Conservation (phyloP, 2,888 invertebrate genomes). For the Eupithecia centaureata region DNA sequence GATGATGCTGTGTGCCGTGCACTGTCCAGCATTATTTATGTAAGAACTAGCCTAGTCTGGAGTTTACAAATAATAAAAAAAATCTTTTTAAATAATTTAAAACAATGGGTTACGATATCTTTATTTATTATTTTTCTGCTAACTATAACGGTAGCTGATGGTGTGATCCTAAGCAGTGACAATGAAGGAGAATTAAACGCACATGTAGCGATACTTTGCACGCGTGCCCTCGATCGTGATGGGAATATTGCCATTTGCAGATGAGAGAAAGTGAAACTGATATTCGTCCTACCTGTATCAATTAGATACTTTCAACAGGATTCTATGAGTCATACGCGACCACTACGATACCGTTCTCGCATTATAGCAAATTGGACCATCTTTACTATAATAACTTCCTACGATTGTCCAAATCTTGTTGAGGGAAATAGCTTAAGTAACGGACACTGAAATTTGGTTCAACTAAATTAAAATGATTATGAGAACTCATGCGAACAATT, state of each 20-base stretch:
- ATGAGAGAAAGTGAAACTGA: slow-evolving; percentile 82
- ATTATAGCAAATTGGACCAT: slow-evolving; percentile 56
- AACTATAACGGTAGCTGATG: slow-evolving; percentile 9
- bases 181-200: slow-evolving; percentile 51
- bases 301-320: slow-evolving; percentile 80
- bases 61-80: too few relatives aligned
- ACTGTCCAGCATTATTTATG: too few relatives aligned
- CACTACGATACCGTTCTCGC: slow-evolving; percentile 48
- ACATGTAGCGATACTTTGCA: slow-evolving; percentile 65
- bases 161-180: slow-evolving; percentile 27
- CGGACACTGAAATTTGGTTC: slow-evolving; percentile 56
- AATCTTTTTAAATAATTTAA: too few relatives aligned
- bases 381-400: slow-evolving; percentile 61
- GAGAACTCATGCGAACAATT: slow-evolving; percentile 56
- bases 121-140: background rate
- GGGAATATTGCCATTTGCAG: slow-evolving; percentile 73
- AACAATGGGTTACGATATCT: background rate
- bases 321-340: slow-evolving; percentile 55
- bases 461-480: slow-evolving; percentile 61
- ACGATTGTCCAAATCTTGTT: slow-evolving; percentile 58
- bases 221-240: slow-evolving; percentile 79
- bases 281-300: slow-evolving; percentile 66
- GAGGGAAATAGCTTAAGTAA: slow-evolving; percentile 55
- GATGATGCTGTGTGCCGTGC: too few relatives aligned
- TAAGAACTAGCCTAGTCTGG: too few relatives aligned